Evolutionary conservation across 2,888 invertebrate species (phyloP), one percentile per base, ranked within the genome.

Genomic region (Oscheius myriophilus): DNA sequence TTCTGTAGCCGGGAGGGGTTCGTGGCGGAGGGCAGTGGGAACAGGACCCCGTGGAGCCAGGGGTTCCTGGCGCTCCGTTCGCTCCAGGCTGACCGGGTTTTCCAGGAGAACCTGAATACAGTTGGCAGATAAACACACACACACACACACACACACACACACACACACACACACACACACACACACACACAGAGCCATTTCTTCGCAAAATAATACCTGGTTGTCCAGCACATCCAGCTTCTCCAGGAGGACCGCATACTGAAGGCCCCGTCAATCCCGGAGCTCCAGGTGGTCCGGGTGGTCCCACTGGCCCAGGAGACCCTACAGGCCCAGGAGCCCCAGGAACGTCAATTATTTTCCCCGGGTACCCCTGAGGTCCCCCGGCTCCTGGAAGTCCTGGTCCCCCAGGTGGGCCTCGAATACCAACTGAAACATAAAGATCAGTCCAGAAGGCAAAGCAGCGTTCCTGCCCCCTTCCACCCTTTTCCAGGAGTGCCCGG

Each of bases 1-100:
- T 46, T 18, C 21, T n/a, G 21, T 57, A 57, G 57, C 57, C 57
- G 21, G 57, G 57, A 14, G 57, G 57, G 4, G 57, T 57, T 4
- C 57, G 1, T 12, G 57, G 57, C 14, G 57, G 42, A 14, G 57
- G 18, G 43, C 57, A 57, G 18, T 57, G 42, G 21, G 33, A 33
- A 54, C 57, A 57, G 6, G n/a, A 18, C 2, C 42, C 57, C 18
- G n/a, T 39, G 1, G 43, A 18, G 21, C 57, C 57, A 39, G 57
- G 21, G 14, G 9, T 41, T 9, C 57, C 57, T 42, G 57, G 9
- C 1, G 9, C 18, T 18, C 57, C 57, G 9, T 18, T n/a, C 1
- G n/a, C 21, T 41, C 57, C 57, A 14, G 25, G 12, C 7, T 1
- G 14, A 14, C 57, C 57, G 4, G 57, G 57, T 18, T 57, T 57